Percentiles rank a stretch among this genome's conserved stretches.
These are phyloP conservation scores for Andricus grossulariae DNA, from an alignment of 1,140 invertebrate genomes.

Conservation along the genomic window DNA sequence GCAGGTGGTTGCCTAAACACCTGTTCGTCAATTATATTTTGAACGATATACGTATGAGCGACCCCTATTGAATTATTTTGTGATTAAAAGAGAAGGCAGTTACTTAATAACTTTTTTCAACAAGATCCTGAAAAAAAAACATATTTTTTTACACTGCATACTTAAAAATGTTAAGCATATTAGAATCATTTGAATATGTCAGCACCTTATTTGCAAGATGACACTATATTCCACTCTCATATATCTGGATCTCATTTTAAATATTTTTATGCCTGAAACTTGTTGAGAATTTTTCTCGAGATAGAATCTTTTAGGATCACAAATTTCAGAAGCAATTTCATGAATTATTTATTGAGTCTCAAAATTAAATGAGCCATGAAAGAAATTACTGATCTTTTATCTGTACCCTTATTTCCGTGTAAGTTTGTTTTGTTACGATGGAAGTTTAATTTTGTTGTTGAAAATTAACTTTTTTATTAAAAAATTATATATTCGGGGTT, in stretches of 20 bases:
- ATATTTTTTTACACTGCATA: too few species aligned
- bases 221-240: background rate
- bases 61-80: background rate
- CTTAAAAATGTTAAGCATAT: background rate
- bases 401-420: background rate
- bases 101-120: too few species aligned
- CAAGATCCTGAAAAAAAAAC: too few species aligned
- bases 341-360: background rate
- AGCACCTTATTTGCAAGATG: background rate
- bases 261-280: background rate
- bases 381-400: background rate
- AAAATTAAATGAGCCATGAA: background rate
- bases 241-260: background rate
- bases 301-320: background rate
- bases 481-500: too few species aligned
- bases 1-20: background rate
- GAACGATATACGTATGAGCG: background rate
- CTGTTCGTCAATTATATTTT: constrained; percentile 2
- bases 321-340: background rate
- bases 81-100: too few species aligned
- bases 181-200: background rate
- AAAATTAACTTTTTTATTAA: too few species aligned
- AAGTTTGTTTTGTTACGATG: too few species aligned
- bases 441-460: too few species aligned
- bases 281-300: background rate